Evolutionary conservation across 2,113 vertebrate genomes (phyloP), one percentile per base, ranked within the genome.

Genomic region (Sander lucioperca): DNA sequence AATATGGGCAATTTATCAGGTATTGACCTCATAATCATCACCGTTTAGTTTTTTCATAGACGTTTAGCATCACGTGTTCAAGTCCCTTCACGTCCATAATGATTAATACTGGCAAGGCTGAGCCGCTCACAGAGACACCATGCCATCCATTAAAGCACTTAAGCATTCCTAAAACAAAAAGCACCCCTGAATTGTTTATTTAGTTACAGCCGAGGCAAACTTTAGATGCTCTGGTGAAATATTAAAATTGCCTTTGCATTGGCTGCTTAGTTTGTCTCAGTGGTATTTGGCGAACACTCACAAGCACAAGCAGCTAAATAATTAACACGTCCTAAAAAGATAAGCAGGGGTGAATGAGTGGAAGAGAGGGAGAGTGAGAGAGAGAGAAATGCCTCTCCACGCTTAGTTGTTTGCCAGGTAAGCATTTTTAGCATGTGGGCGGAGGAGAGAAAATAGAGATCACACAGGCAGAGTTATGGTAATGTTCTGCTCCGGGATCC

Each of bases 381-480:
- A 45, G 62, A 65, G 72, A 74, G 76, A 82, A 79, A 86, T 48
- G 68, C 48, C 7, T 80, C 77, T 81, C 78, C 56, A 62, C 48
- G 71, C 80, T 63, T 39, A 72, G 83, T 57, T 85, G 83, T 90
- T 93, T 92, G 89, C 89, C 84, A 88, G 85, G 86, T 92, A 93
- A 93, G 90, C 92, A 88, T 82, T 91, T 93, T 86, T 74, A 80
- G 39, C 77, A 70, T 50, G 85, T 89, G 70, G 89, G 89, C 68
- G 86, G 79, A 82, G 80, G 80, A 71, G 86, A 79, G 84, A 77
- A 85, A 88, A 91, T 86, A 89, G 74, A 90, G 87, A 93, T 88
- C 88, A 89, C 86, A 91, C 88, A 85, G 80, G 80, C 84, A 90
- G 84, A 91, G 83, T 94, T 94, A 94, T 95, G 91, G 80, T 93